Percentiles rank a stretch among this genome's conserved stretches.
These are phyloP conservation scores for Simalia tracyae DNA, from an alignment of 2,797 vertebrate genomes.

Conservation along the genomic window DNA sequence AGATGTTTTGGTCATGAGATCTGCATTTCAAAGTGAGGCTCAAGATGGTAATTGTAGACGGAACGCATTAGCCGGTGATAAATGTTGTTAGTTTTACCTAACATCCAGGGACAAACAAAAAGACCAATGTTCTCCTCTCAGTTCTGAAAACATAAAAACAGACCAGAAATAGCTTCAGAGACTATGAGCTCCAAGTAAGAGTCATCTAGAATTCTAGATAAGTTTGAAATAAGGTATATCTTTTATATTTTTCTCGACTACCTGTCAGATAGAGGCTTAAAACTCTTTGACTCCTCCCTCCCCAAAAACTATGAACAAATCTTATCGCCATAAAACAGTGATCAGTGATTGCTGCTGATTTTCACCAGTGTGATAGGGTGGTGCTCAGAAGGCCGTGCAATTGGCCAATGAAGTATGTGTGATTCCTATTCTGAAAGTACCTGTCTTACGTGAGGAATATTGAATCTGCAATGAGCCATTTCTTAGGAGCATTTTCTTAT, in stretches of 20 bases:
- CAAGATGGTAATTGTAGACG: neutral
- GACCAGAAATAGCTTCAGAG: neutral
- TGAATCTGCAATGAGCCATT: neutral
- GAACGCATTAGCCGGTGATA: neutral
- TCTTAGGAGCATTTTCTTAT: neutral
- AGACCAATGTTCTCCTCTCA: neutral
- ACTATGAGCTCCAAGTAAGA: neutral
- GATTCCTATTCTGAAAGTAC: no score
- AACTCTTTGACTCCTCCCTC: neutral
- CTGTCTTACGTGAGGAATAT: neutral
- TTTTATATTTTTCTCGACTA: neutral
- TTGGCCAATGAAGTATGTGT: neutral
- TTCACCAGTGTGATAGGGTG: neutral
- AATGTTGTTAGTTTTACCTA: neutral
- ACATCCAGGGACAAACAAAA: neutral
- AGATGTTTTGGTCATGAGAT: neutral
- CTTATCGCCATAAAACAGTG: neutral
- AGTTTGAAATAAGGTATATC: neutral
- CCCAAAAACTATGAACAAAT: neutral
- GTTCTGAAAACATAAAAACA: neutral
- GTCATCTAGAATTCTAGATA: neutral
- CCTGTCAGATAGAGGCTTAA: neutral
- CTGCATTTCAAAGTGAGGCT: neutral
- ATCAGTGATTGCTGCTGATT: neutral
- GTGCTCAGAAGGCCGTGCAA: neutral